phyloP scores from a whole-genome alignment of 2,113 vertebrate species.

The Axis porcinus region DNA sequence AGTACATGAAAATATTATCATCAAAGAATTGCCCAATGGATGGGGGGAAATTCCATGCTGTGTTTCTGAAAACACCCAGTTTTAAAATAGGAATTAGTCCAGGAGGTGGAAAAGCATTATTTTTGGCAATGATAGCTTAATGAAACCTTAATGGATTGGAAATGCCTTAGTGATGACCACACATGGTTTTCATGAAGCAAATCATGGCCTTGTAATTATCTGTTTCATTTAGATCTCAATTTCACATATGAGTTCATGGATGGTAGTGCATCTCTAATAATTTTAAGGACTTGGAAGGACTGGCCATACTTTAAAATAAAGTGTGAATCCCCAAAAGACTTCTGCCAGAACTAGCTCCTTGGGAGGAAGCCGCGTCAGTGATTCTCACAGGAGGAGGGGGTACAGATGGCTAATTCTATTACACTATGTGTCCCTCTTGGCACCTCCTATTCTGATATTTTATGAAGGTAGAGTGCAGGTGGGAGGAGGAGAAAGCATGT shows the following conservation, averaged over 20 bases:
- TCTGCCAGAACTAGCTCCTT: background rate
- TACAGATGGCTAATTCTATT: background rate
- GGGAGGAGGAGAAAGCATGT: background rate
- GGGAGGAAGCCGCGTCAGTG: background rate
- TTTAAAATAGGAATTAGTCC: background rate
- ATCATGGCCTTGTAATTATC: background rate
- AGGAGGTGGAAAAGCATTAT: background rate
- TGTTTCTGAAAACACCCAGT: background rate
- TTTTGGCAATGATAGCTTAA: background rate
- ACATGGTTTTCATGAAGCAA: background rate
- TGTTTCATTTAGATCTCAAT: background rate
- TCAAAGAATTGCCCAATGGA: background rate
- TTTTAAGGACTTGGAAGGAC: background rate
- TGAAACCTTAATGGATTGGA: background rate
- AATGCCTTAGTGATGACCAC: background rate
- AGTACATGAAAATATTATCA: background rate
- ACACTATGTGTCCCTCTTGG: background rate
- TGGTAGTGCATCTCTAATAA: background rate
- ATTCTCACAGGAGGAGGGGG: background rate
- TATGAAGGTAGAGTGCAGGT: background rate
- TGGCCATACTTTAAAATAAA: background rate
- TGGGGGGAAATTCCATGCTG: background rate
- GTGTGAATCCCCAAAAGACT: background rate
- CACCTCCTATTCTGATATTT: background rate
- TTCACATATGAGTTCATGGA: background rate